Base-by-base conservation (phyloP, 2,888 invertebrate species). In the Drosophila melanosoma region DNA sequence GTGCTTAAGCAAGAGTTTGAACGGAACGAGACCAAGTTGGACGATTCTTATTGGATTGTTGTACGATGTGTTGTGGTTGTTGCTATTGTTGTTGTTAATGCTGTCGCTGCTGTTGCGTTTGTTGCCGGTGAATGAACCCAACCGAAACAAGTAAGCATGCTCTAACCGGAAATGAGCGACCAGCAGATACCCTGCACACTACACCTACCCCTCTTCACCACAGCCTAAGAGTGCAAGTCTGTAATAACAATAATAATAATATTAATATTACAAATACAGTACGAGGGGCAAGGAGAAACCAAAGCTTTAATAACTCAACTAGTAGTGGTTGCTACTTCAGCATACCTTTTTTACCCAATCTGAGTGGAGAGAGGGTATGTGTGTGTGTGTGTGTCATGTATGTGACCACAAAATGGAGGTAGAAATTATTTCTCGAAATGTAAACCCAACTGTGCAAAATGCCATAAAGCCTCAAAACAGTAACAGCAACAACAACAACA, bases 361-460 rank as follows among this genome's bases (percentile, higher is more conserved):
- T 26, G 23, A 23, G 45, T 45, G 8, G 45, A 23, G 8, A 23
- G 45, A 45, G 45, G 23, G 45, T 45, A 45, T 45, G 40, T 38
- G 17, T 17, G 35, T 15, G 35, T 15, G 17, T 17, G 38, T 17
- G 17, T 10, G 10, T 38, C 5, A 4, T 40, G 40, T 40, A n/a
- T 40, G 8, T 23, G 23, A 45, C 45, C 23, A 45, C 45, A 45
- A 45, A 45, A 45, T 81, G 82, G 72, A 70, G 82, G 68, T 68
- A 81, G 66, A 64, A 66, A 79, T 71, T 60, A 67, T 62, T 61
- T 45, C 56, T 77, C 67, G 71, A 81, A 83, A 74, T 85, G 81
- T 83, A 85, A 83, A 81, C 81, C 82, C 86, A 83, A 85, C 85
- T 82, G 82, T 82, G 85, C 82, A 82, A 85, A 82, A 82, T 75